Conservation (phyloP, 2,888 invertebrate genomes). For the Rhopalosiphum nymphaeae region DNA sequence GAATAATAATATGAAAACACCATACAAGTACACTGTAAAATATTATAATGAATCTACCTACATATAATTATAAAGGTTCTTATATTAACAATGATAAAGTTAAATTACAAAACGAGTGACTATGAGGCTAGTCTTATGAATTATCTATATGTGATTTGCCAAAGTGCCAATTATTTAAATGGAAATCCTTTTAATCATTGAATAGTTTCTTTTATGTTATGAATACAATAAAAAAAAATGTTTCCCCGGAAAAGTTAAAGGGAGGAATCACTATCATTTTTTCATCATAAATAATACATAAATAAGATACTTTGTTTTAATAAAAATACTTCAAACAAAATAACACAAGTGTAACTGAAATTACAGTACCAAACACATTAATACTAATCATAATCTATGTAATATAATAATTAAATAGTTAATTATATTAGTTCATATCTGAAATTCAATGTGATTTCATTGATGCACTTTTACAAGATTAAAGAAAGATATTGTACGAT, state of each 20-base stretch:
- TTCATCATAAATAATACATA: background rate
- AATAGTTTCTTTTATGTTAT: background rate
- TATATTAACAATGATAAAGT: background rate
- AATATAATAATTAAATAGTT: background rate
- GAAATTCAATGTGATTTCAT: background rate
- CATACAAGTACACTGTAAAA: background rate
- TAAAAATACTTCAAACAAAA: background rate
- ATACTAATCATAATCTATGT: background rate
- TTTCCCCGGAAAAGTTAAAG: background rate
- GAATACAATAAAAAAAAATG: background rate
- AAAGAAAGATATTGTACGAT: background rate
- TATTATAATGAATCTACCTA: background rate
- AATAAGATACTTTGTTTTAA: background rate
- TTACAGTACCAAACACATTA: background rate
- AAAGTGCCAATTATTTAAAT: background rate
- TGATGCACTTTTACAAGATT: background rate
- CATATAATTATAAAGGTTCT: background rate
- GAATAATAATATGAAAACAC: background rate
- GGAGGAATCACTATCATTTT: background rate
- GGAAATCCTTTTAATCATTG: background rate
- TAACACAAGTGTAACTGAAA: background rate
- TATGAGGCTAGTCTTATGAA: background rate
- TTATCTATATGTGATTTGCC: background rate
- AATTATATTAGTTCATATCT: background rate
- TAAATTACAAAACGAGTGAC: background rate